Evolutionary conservation across 1,140 invertebrate genomes (phyloP).

Genomic region (Eriocheir sinensis): DNA sequence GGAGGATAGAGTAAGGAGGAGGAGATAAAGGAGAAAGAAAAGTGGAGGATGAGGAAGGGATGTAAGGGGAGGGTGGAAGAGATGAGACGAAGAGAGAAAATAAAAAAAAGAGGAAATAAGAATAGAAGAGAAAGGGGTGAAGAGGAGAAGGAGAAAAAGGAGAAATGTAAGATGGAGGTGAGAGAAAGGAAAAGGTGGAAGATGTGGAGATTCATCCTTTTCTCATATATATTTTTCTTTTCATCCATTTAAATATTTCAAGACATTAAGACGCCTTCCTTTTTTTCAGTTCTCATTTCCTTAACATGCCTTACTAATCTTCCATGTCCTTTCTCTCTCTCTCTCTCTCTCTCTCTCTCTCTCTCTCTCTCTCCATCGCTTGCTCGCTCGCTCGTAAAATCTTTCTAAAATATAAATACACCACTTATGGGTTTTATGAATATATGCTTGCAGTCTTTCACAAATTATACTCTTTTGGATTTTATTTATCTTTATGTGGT

Average conservation of each 20-base stretch:
- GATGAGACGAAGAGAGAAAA: too few species aligned
- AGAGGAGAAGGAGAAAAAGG: too few species aligned
- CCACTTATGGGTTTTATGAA: too few species aligned
- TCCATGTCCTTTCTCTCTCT: background rate
- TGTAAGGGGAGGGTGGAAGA: too few species aligned
- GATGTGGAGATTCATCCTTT: background rate
- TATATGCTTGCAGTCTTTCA: too few species aligned
- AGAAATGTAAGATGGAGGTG: too few species aligned
- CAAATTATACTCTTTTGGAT: background rate
- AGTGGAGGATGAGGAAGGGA: too few species aligned
- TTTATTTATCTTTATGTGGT: background rate
- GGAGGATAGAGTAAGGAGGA: background rate
- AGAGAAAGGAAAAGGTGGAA: background rate
- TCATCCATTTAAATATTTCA: background rate
- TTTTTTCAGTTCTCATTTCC: too few species aligned
- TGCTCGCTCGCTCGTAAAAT: too few species aligned
- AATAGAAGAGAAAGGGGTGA: too few species aligned
- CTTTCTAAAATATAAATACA: too few species aligned
- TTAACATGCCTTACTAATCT: background rate
- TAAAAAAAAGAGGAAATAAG: too few species aligned
- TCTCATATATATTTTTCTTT: constrained; percentile 1
- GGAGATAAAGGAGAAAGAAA: background rate
- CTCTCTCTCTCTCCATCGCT: background rate
- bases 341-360: constrained; percentile 18
- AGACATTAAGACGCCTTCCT: background rate